A percentile compares a stretch with the other conserved stretches of the same genome.
phyloP scores from a whole-genome alignment of 2,888 invertebrate species.

The Stenodema calcarata region DNA sequence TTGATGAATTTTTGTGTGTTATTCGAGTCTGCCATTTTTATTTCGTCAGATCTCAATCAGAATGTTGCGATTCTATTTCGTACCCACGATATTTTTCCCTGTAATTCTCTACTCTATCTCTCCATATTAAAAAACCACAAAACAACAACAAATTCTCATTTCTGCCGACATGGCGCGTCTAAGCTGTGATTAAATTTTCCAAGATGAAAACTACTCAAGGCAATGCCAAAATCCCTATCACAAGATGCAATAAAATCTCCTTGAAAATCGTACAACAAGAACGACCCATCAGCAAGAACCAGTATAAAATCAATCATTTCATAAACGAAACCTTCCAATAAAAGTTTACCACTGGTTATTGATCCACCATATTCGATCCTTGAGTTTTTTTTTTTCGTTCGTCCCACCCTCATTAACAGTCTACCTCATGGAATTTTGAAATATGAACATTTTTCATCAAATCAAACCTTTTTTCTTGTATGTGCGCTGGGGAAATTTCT shows the following conservation, averaged over 20 bases:
- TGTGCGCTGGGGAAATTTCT: slow-evolving; percentile 6
- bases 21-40: slow-evolving; percentile 29
- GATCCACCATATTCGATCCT: too few relatives aligned
- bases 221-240: background rate
- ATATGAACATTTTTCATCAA: background rate
- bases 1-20: slow-evolving; percentile 12
- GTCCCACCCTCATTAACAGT: background rate
- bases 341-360: too few relatives aligned
- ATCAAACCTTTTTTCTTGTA: background rate
- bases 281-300: too few relatives aligned
- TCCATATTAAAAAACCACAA: background rate
- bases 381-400: too few relatives aligned
- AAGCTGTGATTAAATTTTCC: background rate
- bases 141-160: background rate
- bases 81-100: background rate
- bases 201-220: background rate
- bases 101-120: background rate
- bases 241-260: background rate
- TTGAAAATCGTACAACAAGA: background rate
- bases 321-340: too few relatives aligned
- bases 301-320: too few relatives aligned
- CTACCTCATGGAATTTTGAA: background rate
- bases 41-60: slow-evolving; percentile 42
- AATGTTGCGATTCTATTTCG: background rate
- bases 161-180: background rate